phyloP scores from a whole-genome alignment of 1,140 invertebrate species.

The Arion vulgaris region DNA sequence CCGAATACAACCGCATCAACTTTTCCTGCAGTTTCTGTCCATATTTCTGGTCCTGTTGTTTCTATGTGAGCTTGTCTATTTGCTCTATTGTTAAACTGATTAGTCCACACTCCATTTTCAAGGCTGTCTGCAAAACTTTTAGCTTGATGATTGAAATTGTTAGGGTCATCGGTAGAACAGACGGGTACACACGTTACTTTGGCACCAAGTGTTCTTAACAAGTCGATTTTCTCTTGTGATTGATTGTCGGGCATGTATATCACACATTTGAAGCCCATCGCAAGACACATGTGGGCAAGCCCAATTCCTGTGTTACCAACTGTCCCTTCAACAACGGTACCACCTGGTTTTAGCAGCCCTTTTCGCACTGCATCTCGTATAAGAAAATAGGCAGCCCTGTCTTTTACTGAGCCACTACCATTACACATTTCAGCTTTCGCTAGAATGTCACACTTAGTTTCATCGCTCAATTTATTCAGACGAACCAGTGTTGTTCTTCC shows the following conservation, averaged over 20 bases:
- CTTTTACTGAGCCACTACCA: constrained; percentile 71
- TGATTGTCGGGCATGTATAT: constrained; percentile 69
- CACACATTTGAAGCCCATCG: constrained; percentile 70
- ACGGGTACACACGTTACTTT: constrained; percentile 62
- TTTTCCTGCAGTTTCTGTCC: constrained; percentile 72
- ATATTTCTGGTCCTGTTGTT: constrained; percentile 76
- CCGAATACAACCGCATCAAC: constrained; percentile 71
- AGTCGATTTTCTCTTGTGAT: constrained; percentile 70
- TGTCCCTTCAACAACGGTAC: constrained; percentile 73
- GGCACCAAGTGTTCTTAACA: constrained; percentile 63
- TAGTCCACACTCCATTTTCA: constrained; percentile 72
- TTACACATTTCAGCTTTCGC: constrained; percentile 67
- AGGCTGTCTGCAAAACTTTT: constrained; percentile 68
- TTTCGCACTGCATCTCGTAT: constrained; percentile 69
- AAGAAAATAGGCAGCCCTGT: constrained; percentile 69
- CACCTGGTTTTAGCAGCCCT: constrained; percentile 60
- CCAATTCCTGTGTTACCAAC: constrained; percentile 75
- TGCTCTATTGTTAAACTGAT: constrained; percentile 74
- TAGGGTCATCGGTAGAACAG: constrained; percentile 47
- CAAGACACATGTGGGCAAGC: constrained; percentile 55
- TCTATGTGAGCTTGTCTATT: constrained; percentile 72
- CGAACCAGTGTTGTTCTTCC: constrained; percentile 71
- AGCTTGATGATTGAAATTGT: constrained; percentile 72
- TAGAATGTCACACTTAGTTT: constrained; percentile 72
- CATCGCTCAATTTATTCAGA: constrained; percentile 70